These are phyloP conservation scores for Orchesella flavescens DNA, from an alignment of 2,888 invertebrate genomes.

Conservation along the genomic window DNA sequence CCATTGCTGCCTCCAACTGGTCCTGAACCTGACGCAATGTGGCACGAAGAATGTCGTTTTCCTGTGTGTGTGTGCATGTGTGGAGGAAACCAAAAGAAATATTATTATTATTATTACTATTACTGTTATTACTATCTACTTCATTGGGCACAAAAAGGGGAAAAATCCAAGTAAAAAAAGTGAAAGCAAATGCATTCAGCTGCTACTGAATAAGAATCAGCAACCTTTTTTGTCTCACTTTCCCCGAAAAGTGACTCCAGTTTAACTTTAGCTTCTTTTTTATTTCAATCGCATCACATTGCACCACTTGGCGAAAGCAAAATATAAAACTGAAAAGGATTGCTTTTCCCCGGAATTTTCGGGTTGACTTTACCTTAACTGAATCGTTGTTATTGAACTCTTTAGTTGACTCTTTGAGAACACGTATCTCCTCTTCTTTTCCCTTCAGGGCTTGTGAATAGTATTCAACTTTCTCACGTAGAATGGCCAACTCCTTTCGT, in stretches of 20 bases:
- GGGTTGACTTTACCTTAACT: constrained; percentile 54
- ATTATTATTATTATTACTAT: neutral
- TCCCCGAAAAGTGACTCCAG: no score
- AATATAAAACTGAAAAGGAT: no score
- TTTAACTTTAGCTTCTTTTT: no score
- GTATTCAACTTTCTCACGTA: constrained; percentile 65
- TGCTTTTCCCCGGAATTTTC: neutral
- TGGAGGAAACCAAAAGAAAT: neutral
- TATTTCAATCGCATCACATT: no score
- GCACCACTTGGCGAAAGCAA: no score
- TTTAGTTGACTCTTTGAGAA: constrained; percentile 66
- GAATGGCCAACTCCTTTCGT: constrained; percentile 64
- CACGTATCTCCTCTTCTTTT: constrained; percentile 67
- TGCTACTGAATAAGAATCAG: no score
- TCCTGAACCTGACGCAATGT: constrained; percentile 78
- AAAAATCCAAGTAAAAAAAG: neutral
- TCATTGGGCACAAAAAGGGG: no score
- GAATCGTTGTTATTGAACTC: constrained; percentile 67
- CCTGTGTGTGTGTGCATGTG: constrained; percentile 61
- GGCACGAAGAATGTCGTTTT: constrained; percentile 69
- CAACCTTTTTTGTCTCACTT: no score
- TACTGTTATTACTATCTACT: no score
- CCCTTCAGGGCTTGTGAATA: constrained; percentile 65
- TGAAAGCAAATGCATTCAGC: neutral
- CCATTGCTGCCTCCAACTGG: constrained; percentile 85